Evolutionary conservation across 2,113 vertebrate species (phyloP).

Genomic region (Engystomops pustulosus): DNA sequence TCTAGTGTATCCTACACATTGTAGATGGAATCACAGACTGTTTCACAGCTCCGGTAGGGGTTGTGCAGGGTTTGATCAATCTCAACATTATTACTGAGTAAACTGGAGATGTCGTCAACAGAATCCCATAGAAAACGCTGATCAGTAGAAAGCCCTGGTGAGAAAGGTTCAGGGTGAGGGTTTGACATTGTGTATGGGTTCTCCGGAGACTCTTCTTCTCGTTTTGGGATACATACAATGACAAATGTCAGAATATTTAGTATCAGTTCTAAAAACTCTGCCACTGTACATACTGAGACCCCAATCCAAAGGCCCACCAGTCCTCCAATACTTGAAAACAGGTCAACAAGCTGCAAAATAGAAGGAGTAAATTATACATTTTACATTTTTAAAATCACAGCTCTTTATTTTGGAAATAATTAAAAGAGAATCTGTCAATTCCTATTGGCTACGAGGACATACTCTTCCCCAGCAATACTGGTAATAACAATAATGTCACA

Average conservation of each 20-base stretch:
- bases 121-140: slow-evolving; percentile 12
- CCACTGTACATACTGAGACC: slow-evolving; percentile 59
- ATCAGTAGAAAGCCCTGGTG: not conserved
- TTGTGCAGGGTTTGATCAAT: slow-evolving; percentile 2
- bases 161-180: not conserved
- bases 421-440: no score
- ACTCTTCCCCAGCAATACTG: no score
- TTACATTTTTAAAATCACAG: no score
- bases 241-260: slow-evolving; percentile 54
- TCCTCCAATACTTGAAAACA: slow-evolving; percentile 58
- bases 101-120: slow-evolving; percentile 35
- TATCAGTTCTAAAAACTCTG: slow-evolving; percentile 57
- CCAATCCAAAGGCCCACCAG: slow-evolving; percentile 60
- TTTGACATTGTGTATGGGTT: slow-evolving; percentile 49
- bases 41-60: slow-evolving; percentile 30
- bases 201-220: slow-evolving; percentile 26
- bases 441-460: no score
- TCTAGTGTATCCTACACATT: not conserved
- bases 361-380: no score
- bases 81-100: not conserved
- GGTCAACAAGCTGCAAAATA: slow-evolving; percentile 51
- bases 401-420: no score
- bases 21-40: not conserved
- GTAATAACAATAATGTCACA: no score
- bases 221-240: slow-evolving; percentile 20